Percentiles rank a stretch among this genome's conserved stretches.
These are phyloP conservation scores for Antennarius maculatus DNA, from an alignment of 2,797 vertebrate species.

Conservation along the genomic window DNA sequence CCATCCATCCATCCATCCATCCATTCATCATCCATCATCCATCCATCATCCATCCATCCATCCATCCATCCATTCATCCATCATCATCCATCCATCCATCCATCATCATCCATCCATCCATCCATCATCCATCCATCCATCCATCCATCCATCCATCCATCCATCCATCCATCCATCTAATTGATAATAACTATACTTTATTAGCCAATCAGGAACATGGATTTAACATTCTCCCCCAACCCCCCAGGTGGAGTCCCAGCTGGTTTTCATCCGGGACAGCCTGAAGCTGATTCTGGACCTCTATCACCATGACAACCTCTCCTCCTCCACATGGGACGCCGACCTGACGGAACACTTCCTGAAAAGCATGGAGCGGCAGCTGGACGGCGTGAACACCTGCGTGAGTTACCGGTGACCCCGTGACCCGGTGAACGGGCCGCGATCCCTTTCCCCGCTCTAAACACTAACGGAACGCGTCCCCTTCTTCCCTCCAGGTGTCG, in stretches of 20 bases:
- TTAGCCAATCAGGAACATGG: constrained; percentile 18
- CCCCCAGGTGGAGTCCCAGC: constrained; percentile 28
- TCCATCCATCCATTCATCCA: too few relatives aligned
- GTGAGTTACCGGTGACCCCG: constrained; percentile 39
- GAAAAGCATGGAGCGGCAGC: constrained; percentile 19
- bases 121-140: too few relatives aligned
- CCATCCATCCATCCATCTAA: not conserved
- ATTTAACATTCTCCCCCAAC: constrained; percentile 9
- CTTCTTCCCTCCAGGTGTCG: constrained; percentile 23
- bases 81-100: too few relatives aligned
- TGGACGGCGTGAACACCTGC: not conserved
- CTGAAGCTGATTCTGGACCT: constrained; percentile 31
- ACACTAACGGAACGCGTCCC: not conserved
- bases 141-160: too few relatives aligned
- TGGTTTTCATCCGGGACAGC: constrained; percentile 52
- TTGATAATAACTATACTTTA: not conserved
- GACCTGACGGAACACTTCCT: constrained; percentile 6
- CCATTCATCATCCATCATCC: too few relatives aligned
- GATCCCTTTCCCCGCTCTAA: too few relatives aligned
- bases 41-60: too few relatives aligned
- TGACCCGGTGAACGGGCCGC: not conserved
- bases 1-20: not conserved
- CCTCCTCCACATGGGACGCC: constrained; percentile 23
- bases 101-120: not conserved
- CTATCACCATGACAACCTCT: constrained; percentile 20